Base-by-base conservation (phyloP, 2,888 invertebrate species). In the Cephus sareptanus region DNA sequence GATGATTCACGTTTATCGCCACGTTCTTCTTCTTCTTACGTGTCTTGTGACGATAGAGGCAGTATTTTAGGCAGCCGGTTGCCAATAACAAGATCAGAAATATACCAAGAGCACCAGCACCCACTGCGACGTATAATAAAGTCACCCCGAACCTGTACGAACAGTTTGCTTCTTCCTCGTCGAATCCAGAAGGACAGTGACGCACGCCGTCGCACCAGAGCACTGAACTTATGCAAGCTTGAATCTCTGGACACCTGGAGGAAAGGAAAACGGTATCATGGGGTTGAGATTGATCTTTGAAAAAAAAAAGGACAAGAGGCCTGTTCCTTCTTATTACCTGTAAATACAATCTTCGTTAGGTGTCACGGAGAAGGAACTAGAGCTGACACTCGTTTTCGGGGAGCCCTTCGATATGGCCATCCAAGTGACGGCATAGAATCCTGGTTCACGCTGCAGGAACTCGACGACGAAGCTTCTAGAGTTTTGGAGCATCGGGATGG, bases 111-210 rank as follows among this genome's bases (percentile, higher is more conserved):
- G 93, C 93, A 13, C 94, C 94, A n/a, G 94, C 94, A 9, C 93
- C 94, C 6, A 94, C 93, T 9, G 94, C 93, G n/a, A 95, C 93
- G 87, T 95, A 95, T 13, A 95, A 93, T 71, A 95, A 92, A 6
- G 95, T 95, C 75, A 95, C 92, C 30, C 94, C 94, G 85, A 95
- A 94, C 79, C 94, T 94, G 83, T 95, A 94, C 34, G 95, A 94
- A 89, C 96, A 96, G 87, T 96, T 96, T 1, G 94, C 93, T 86
- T 96, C 96, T 83, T 95, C 95, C 92, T 96, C 96, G 89, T 96
- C 97, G 90, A 94, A 96, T 1, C 96, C 96, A 6, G 96, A 96
- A 23, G 96, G 96, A 88, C 97, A 97, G 87, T 97, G 96, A 1
- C 94, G 92, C 71, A 95, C 93, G 0, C 96, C 96, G 89, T 97